These are phyloP conservation scores for Sipha flava DNA, from an alignment of 1,140 invertebrate genomes.

Conservation along the genomic window DNA sequence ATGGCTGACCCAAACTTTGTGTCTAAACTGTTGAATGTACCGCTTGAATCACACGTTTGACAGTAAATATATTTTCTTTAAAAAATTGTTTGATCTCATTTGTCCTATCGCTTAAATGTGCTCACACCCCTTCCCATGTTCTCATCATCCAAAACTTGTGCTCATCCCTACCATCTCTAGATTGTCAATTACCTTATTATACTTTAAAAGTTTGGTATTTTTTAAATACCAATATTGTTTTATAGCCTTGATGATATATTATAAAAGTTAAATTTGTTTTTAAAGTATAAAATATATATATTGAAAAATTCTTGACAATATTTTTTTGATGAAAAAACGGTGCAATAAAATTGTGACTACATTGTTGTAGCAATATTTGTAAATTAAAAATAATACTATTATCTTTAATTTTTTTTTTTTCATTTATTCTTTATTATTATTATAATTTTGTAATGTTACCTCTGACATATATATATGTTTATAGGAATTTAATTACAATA, in stretches of 20 bases:
- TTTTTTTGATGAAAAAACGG: slow-evolving; percentile 3
- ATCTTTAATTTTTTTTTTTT: slow-evolving; percentile 5
- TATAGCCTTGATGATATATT: background rate
- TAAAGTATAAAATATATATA: background rate
- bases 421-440: background rate
- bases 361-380: slow-evolving; percentile 2
- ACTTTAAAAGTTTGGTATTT: background rate
- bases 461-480: slow-evolving; percentile 1
- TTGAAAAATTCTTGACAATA: background rate
- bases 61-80: slow-evolving; percentile 7
- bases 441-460: slow-evolving; percentile 22
- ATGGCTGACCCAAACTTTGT: slow-evolving; percentile 43
- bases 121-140: background rate
- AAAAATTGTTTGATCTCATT: slow-evolving; percentile 19
- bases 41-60: slow-evolving; percentile 38
- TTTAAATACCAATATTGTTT: background rate
- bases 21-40: slow-evolving; percentile 33
- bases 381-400: slow-evolving; percentile 9
- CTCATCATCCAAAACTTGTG: background rate
- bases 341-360: slow-evolving; percentile 28
- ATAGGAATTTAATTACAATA: background rate
- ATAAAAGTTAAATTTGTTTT: background rate
- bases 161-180: slow-evolving; percentile 11
- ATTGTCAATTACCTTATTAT: slow-evolving; percentile 20
- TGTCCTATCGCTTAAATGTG: slow-evolving; percentile 16